A percentile compares a stretch with the other conserved stretches of the same genome.
phyloP scores from a whole-genome alignment of 2,888 invertebrate genomes.

The Polydrusus pterygomalis region DNA sequence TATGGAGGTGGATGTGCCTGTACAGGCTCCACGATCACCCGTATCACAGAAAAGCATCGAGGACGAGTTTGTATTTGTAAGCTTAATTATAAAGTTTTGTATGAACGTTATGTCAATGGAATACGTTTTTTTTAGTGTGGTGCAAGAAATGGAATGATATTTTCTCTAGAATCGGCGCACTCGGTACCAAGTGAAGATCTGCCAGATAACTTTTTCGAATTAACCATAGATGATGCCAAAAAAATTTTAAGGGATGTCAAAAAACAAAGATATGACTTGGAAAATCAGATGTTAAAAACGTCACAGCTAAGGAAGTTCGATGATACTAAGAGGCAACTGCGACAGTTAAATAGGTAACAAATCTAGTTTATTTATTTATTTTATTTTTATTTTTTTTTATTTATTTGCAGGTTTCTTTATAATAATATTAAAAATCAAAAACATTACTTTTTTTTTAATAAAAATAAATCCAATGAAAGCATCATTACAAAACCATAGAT shows the following conservation, averaged over 20 bases:
- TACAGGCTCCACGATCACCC: slow-evolving; percentile 51
- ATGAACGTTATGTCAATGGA: too few species aligned
- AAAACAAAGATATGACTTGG: slow-evolving; percentile 77
- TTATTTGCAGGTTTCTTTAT: too few species aligned
- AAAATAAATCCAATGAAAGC: too few species aligned
- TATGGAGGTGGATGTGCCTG: slow-evolving; percentile 61
- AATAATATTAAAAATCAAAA: too few species aligned
- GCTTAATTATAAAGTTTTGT: slow-evolving; percentile 49
- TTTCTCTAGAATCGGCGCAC: slow-evolving; percentile 78
- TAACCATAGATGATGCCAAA: slow-evolving; percentile 88
- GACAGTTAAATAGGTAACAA: slow-evolving; percentile 74
- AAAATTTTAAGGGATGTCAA: slow-evolving; percentile 84
- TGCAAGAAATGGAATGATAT: slow-evolving; percentile 84
- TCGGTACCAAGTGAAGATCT: slow-evolving; percentile 81
- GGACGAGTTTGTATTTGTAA: slow-evolving; percentile 71
- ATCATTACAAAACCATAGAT: too few species aligned
- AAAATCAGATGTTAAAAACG: slow-evolving; percentile 85
- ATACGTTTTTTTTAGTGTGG: slow-evolving; percentile 79
- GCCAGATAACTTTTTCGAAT: slow-evolving; percentile 91
- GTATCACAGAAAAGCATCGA: slow-evolving; percentile 57
- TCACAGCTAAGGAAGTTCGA: slow-evolving; percentile 77
- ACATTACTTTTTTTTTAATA: too few species aligned
- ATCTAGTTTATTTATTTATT: too few species aligned
- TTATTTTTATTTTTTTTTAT: too few species aligned
- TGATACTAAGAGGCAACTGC: slow-evolving; percentile 75